Evolutionary conservation across 2,113 vertebrate species (phyloP), one percentile per base, ranked within the genome.

Genomic region (Camelus dromedarius): DNA sequence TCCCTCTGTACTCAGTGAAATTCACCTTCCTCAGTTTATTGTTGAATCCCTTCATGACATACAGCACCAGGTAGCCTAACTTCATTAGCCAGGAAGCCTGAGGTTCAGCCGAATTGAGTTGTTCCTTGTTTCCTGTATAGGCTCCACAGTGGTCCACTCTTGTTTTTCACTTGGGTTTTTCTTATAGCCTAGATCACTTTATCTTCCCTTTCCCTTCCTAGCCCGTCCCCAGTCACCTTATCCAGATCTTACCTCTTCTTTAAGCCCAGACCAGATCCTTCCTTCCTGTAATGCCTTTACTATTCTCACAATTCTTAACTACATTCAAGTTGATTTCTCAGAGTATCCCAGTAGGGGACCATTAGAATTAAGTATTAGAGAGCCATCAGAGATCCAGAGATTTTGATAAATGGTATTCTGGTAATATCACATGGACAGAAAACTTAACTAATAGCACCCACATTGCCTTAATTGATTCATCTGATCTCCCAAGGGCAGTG

Each of bases 151-250:
- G 70, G 81, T 79, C 70, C 14, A 14, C 32, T 85, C 66, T 56
- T 72, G 56, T 67, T 93, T 91, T 80, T 72, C 62, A 73, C 48
- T 60, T 30, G 26, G 58, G 22, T 46, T 83, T 90, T 86, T 91
- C 54, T 95, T 77, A n/a, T 3, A 60, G 28, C 56, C 14, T 16
- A 8, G 10, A 38, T 80, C 84, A 69, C 28, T 94, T 94, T 20
- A 82, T 64, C 52, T 4, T 81, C 20, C 58, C 38, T 52, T 80
- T 35, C 13, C 38, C 26, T 88, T 83, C 56, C 4, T 30, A 35
- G 22, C 32, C 50, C 72, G 46, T 30, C 18, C 3, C 7, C 52
- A 91, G 3, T 64, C 35, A 56, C 48, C 66, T 89, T 84, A 84
- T 72, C 54, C 72, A 58, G 5, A 20, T 66, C 9, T 58, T 86